Base-by-base conservation (phyloP, 2,888 invertebrate genomes). In the Ennomos quercinarius region DNA sequence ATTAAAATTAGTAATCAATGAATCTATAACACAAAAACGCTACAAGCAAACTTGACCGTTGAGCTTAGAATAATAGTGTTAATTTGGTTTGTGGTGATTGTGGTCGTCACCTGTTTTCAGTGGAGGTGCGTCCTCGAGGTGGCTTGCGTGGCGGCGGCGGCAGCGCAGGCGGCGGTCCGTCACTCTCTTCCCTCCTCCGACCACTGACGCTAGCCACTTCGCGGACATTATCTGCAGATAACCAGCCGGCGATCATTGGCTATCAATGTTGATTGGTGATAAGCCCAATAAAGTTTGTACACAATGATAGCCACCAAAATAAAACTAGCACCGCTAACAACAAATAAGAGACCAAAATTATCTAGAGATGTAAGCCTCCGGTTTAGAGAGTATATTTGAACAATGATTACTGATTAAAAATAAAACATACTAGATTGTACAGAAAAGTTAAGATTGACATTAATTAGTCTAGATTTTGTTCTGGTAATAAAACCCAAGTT, bases 111-210 rank as follows among this genome's bases (percentile, higher is more conserved):
- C 87, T 84, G 61, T 78, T 81, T 2, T 91, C 89, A 17, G 74
- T 74, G 9, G 79, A 78, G 8, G 76, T 64, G 34, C 87, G 75
- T 44, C 80, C 80, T 65, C 91, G 80, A 34, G 88, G 81, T 1
- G 88, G 86, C 61, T 87, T 88, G 50, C 91, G 75, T 2, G 91
- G 92, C 34, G 92, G 92, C 41, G 92, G 92, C 10, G 92, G 92
- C 47, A 91, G 72, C 42, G 90, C 88, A 8, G 92, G 91, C 39
- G 88, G 89, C 13, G 89, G 86, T 45, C 83, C 89, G 72, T 89
- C 89, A 38, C 61, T 68, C 48, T 90, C 90, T 65, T 89, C 88
- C 50, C 88, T 81, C 50, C 88, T 78, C 2, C 88, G 86, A 37
- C 73, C 72, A 87, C 88, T 89, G 73, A 73, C 79, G 56, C 72